Conservation (phyloP, 2,888 invertebrate genomes). For the Trypoxylon attenuatum region DNA sequence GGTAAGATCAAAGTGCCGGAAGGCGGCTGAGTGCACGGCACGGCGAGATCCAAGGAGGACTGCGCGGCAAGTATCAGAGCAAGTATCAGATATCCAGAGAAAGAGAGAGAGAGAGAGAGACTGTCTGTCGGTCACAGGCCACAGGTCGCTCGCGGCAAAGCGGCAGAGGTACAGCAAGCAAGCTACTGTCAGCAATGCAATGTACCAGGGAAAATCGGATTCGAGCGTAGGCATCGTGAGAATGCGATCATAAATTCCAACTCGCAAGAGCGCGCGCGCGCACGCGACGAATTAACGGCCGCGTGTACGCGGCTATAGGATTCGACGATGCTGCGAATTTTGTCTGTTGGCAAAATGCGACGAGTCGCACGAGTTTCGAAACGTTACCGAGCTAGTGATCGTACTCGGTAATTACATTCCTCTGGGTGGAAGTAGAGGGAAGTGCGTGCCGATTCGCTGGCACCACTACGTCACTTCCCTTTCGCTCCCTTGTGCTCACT, state of each 20-base stretch:
- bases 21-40: no score
- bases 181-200: background rate
- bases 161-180: background rate
- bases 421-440: slow-evolving; percentile 42
- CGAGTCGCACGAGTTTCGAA: slow-evolving; percentile 37
- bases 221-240: background rate
- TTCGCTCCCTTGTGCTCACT: background rate
- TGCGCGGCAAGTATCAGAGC: no score
- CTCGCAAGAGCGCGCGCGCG: no score
- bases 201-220: background rate
- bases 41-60: no score
- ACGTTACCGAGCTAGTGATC: no score
- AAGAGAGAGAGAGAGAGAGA: no score
- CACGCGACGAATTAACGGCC: no score
- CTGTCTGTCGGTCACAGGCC: background rate
- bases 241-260: background rate
- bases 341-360: slow-evolving; percentile 1
- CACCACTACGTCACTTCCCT: background rate
- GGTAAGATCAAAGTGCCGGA: no score
- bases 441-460: background rate
- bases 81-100: no score
- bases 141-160: background rate
- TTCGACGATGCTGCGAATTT: background rate
- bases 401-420: slow-evolving; percentile 53
- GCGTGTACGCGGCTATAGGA: no score